Conservation (phyloP, 1,140 invertebrate genomes). For the Camponotus vicinus region DNA sequence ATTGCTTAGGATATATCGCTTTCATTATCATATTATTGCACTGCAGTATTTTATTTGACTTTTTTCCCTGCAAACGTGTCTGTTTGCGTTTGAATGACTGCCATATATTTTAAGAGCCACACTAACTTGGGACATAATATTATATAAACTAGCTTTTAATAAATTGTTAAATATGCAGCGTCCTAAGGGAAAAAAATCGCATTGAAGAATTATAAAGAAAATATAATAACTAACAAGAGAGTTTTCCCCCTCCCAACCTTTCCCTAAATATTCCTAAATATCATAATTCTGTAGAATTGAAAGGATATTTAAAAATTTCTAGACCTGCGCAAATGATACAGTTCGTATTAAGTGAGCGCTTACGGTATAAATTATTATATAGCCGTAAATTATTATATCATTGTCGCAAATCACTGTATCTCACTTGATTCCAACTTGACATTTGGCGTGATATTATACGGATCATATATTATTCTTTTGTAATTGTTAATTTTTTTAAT, state of each 20-base stretch:
- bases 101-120: constrained; percentile 83
- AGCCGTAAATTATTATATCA: constrained; percentile 33
- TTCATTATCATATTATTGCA: constrained; percentile 59
- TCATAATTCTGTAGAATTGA: constrained; percentile 68
- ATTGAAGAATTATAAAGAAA: constrained; percentile 77
- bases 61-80: constrained; percentile 70
- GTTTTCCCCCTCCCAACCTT: constrained; percentile 70
- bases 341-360: constrained; percentile 62
- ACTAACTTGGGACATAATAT: constrained; percentile 84
- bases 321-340: constrained; percentile 39
- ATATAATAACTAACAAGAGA: constrained; percentile 76
- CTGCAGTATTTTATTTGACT: constrained; percentile 63
- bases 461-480: constrained; percentile 73
- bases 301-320: constrained; percentile 59
- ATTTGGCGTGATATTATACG: constrained; percentile 67
- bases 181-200: constrained; percentile 70
- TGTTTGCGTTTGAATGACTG: constrained; percentile 82
- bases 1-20: constrained; percentile 62
- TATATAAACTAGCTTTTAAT: constrained; percentile 84
- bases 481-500: constrained; percentile 79
- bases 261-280: constrained; percentile 71
- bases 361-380: constrained; percentile 65
- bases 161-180: constrained; percentile 81
- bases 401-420: constrained; percentile 30
- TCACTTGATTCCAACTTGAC: constrained; percentile 63